Percentiles rank a stretch among this genome's conserved stretches.
phyloP scores from a whole-genome alignment of 2,888 invertebrate species.

The Lycia hirtaria region DNA sequence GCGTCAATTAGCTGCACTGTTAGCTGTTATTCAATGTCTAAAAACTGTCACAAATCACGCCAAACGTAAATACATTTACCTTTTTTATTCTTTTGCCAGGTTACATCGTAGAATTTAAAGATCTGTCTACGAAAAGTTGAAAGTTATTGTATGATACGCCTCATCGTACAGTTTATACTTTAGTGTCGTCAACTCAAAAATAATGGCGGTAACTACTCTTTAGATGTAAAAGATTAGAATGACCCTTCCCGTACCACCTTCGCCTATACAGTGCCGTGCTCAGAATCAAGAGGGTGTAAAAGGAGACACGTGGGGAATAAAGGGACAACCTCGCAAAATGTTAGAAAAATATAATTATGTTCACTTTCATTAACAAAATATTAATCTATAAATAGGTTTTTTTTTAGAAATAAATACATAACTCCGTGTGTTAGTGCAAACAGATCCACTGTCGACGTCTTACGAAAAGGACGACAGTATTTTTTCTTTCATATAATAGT shows the following conservation, averaged over 20 bases:
- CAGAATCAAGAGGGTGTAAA: conserved; percentile 21
- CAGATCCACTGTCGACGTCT: conserved; percentile 57
- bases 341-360: conserved; percentile 56
- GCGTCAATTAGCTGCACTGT: conserved; percentile 18
- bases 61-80: conserved; percentile 7
- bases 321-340: conserved; percentile 58
- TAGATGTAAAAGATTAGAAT: conserved; percentile 14
- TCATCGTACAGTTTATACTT: neutral
- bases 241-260: conserved; percentile 8
- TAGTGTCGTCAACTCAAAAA: neutral
- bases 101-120: conserved; percentile 10
- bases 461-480: conserved; percentile 55
- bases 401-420: conserved; percentile 33
- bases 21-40: conserved; percentile 14
- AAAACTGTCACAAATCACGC: conserved; percentile 16
- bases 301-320: conserved; percentile 48
- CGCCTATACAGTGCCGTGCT: conserved; percentile 16
- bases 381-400: conserved; percentile 38
- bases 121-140: conserved; percentile 14
- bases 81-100: no score
- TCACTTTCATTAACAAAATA: conserved; percentile 56
- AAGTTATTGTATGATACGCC: neutral
- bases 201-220: conserved; percentile 13
- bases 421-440: conserved; percentile 65
- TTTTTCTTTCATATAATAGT: conserved; percentile 60